Evolutionary conservation across 2,888 invertebrate species (phyloP), one percentile per base, ranked within the genome.

Genomic region (Plagiodera versicolora): DNA sequence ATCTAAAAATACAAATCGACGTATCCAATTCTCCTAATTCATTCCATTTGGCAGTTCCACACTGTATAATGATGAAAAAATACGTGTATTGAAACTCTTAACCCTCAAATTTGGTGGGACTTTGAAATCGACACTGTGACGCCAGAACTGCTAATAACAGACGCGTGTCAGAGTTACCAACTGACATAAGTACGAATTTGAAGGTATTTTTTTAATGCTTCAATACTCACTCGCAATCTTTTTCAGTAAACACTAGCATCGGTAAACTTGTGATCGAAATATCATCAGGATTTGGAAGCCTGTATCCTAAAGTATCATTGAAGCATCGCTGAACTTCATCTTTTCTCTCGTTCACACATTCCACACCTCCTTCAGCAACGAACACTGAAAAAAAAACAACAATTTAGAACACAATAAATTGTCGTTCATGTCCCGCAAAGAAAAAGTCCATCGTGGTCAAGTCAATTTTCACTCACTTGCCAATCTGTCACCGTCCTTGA

Each of bases 401-500:
- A 24, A 4, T 48, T 24, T 1, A 24, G 24, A 24, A 24, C 24
- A 5, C 24, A 5, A n/a, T n/a, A n/a, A n/a, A n/a, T n/a, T n/a
- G n/a, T n/a, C n/a, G n/a, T n/a, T n/a, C n/a, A n/a, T n/a, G 32
- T 11, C 32, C 11, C 32, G 32, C 32, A 32, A 32, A 32, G 6
- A 32, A 8, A 28, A 8, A 28, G 8, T 28, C 8, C 8, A 28
- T 6, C 28, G n/a, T n/a, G n/a, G n/a, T n/a, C n/a, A n/a, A n/a
- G n/a, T n/a, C n/a, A n/a, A n/a, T 14, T 39, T 10, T 32, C 4
- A 84, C 88, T 83, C 77, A 90, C 90, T 81, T 0, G 92, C 92
- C 70, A 93, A 89, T 69, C 92, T 86, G 75, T 92, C 92, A 8
- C 92, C 92, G 69, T 91, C 90, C 71, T 92, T 91, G 72, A 83